Percentiles rank a stretch among this genome's conserved stretches.
Evolutionary conservation across 2,888 invertebrate species (phyloP).

Genomic region (Physocephala rufipes): DNA sequence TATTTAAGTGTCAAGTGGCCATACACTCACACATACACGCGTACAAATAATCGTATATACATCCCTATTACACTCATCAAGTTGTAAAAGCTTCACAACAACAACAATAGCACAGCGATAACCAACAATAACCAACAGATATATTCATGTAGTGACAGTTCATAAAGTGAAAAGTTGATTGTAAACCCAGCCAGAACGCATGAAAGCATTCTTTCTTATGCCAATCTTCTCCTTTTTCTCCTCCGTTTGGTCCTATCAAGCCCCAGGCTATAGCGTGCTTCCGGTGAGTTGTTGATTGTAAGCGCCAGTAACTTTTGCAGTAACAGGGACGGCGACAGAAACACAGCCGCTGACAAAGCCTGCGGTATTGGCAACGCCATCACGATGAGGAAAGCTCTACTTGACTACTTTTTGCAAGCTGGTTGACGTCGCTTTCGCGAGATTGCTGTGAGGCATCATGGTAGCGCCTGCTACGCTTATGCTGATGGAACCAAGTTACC

Average conservation of each 20-base stretch:
- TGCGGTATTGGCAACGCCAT: too few relatives aligned
- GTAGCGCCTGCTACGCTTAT: background rate
- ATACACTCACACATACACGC: too few relatives aligned
- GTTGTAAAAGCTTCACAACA: too few relatives aligned
- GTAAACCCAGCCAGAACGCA: background rate
- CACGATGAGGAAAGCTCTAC: too few relatives aligned
- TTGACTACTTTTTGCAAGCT: too few relatives aligned
- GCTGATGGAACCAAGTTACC: background rate
- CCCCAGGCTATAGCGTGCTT: background rate
- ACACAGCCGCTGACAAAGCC: too few relatives aligned
- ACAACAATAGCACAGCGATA: too few relatives aligned
- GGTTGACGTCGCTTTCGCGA: too few relatives aligned
- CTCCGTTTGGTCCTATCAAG: background rate
- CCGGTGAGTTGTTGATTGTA: background rate
- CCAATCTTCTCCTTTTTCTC: background rate
- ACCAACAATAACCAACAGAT: too few relatives aligned
- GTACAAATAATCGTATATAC: too few relatives aligned
- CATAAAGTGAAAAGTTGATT: background rate
- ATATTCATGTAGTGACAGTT: background rate
- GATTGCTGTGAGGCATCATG: background rate
- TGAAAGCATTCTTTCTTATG: background rate
- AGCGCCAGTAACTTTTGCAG: background rate
- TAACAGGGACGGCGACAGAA: background rate
- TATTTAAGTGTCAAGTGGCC: too few relatives aligned
- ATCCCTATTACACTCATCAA: too few relatives aligned